Evolutionary conservation across 2,797 vertebrate species (phyloP), one percentile per base, ranked within the genome.

Genomic region (Sebastes matsubarae): DNA sequence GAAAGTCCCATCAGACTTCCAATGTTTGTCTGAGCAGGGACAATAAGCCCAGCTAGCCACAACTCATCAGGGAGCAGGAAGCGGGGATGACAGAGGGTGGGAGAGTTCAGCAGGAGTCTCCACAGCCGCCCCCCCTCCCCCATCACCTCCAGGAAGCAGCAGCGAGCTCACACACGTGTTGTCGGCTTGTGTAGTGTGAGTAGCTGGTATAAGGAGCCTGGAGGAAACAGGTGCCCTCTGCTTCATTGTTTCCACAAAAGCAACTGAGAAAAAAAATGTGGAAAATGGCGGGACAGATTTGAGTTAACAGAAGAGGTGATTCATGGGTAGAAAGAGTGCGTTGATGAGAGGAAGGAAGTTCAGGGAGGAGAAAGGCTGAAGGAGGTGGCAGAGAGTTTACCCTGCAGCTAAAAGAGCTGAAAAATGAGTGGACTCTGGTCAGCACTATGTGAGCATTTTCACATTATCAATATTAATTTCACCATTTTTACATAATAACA

Each of bases 141-240:
- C 82, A 65, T 50, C n/a, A 72, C 60, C 76, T 59, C 24, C 86
- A 87, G 91, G 89, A 93, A 92, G 88, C 86, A 81, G 74, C 80
- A 58, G 79, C 12, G 0, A 54, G 77, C 77, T 77, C 25, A 8
- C 71, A 78, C 87, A 82, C 79, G 86, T 80, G 88, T 88, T 87
- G 78, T 30, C 50, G 64, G 75, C 65, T 83, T 78, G 72, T 59
- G 29, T 46, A 58, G 34, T 30, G 75, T 61, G 73, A 76, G 61
- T 36, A 60, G 74, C 67, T 61, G 22, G 68, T 63, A 58, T 79
- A 38, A 77, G 42, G 65, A 27, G 69, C 75, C 64, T 34, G 73
- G 81, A 91, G 94, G 95, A 96, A 96, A 91, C 94, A 96, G 94
- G 94, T 96, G 95, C 91, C 93, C 76, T 64, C 64, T 0, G 42